Conservation (phyloP, 2,888 invertebrate genomes). For the Dynastes maya region DNA sequence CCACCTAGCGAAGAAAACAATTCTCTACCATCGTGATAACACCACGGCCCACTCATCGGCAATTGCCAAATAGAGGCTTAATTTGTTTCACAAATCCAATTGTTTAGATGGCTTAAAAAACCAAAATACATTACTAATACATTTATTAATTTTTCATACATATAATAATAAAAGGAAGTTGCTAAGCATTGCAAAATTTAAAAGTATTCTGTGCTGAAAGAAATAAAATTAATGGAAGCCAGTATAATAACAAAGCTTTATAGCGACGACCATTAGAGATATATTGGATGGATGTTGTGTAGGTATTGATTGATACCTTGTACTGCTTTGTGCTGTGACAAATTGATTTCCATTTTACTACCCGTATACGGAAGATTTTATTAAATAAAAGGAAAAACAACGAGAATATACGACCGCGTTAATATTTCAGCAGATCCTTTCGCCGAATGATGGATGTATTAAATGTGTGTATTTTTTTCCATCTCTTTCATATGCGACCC, state of each 20-base stretch:
- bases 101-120: no score
- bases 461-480: constrained; percentile 32
- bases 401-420: constrained; percentile 27
- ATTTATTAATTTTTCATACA: no score
- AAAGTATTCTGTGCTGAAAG: no score
- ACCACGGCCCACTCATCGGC: no score
- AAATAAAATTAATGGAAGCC: neutral
- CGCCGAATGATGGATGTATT: constrained; percentile 30
- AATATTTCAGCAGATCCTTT: constrained; percentile 32
- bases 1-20: no score
- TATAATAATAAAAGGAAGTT: no score
- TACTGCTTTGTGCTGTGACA: constrained; percentile 43
- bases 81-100: no score
- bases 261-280: constrained; percentile 28
- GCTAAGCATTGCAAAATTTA: no score
- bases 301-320: constrained; percentile 47
- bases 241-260: neutral
- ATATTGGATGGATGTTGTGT: constrained; percentile 40
- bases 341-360: constrained; percentile 43
- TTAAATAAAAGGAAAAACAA: constrained; percentile 46
- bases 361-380: constrained; percentile 22
- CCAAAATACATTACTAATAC: no score
- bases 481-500: constrained; percentile 4
- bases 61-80: no score
- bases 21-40: no score